Percentiles rank a stretch among this genome's conserved stretches.
These are phyloP conservation scores for Anguilla obscura DNA, from an alignment of 2,797 vertebrate species.

Conservation along the genomic window DNA sequence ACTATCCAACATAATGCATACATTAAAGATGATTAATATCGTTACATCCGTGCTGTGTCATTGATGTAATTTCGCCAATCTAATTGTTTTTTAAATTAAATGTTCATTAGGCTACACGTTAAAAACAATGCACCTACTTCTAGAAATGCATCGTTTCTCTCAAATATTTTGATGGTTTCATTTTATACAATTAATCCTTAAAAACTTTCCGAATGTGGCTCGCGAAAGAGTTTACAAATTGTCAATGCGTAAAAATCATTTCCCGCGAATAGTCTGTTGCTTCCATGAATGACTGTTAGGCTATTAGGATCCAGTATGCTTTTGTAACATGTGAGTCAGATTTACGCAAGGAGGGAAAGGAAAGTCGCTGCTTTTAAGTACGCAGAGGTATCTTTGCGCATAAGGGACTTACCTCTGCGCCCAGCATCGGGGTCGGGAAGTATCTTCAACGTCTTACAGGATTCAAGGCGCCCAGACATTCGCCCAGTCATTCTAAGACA, in stretches of 20 bases:
- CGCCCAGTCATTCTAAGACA: neutral
- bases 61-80: too few relatives aligned
- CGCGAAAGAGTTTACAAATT: neutral
- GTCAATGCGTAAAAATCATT: neutral
- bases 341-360: slow-evolving; percentile 3
- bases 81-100: neutral
- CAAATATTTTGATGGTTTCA: neutral
- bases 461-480: slow-evolving; percentile 6
- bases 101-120: neutral
- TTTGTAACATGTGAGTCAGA: slow-evolving; percentile 5
- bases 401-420: neutral
- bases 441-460: neutral
- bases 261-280: neutral
- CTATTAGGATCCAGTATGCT: neutral
- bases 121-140: neutral
- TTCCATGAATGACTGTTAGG: neutral
- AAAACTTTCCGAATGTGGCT: neutral
- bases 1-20: neutral
- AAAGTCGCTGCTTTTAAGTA: neutral
- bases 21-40: too few relatives aligned
- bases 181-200: neutral
- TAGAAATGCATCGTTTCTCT: neutral
- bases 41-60: too few relatives aligned
- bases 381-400: neutral
- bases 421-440: slow-evolving; percentile 8